Evolutionary conservation across 2,113 vertebrate species (phyloP).

Genomic region (Hassar affinis): DNA sequence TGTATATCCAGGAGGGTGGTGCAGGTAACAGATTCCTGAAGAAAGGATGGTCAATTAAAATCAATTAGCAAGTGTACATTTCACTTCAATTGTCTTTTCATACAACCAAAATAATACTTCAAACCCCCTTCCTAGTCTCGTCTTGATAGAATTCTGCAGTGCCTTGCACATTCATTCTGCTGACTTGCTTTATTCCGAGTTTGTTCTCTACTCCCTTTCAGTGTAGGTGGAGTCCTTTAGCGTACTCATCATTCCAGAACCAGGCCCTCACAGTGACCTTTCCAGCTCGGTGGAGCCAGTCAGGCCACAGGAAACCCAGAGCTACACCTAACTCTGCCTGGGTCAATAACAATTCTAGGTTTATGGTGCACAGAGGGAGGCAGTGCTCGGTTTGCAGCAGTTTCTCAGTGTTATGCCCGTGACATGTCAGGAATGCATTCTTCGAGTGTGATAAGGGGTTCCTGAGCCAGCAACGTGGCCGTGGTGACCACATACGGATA

Average conservation of each 20-base stretch:
- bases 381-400: not conserved
- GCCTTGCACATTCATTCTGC: slow-evolving; percentile 33
- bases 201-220: slow-evolving; percentile 19
- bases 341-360: slow-evolving; percentile 33
- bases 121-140: not conserved
- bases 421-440: slow-evolving; percentile 9
- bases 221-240: slow-evolving; percentile 4
- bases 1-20: not conserved
- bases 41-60: not conserved
- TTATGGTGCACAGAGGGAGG: not conserved
- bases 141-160: slow-evolving; percentile 14
- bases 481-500: not conserved
- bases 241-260: slow-evolving; percentile 31
- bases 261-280: slow-evolving; percentile 52
- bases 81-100: not conserved
- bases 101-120: not conserved
- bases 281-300: slow-evolving; percentile 35
- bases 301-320: slow-evolving; percentile 41
- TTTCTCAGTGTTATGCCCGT: not conserved
- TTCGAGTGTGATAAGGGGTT: not conserved
- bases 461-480: not conserved
- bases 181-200: slow-evolving; percentile 26
- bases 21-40: no score
- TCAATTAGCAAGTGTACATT: not conserved
- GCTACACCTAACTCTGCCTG: slow-evolving; percentile 13